Conservation (phyloP, 2,797 vertebrate genomes). For the Urocyon cinereoargenteus region DNA sequence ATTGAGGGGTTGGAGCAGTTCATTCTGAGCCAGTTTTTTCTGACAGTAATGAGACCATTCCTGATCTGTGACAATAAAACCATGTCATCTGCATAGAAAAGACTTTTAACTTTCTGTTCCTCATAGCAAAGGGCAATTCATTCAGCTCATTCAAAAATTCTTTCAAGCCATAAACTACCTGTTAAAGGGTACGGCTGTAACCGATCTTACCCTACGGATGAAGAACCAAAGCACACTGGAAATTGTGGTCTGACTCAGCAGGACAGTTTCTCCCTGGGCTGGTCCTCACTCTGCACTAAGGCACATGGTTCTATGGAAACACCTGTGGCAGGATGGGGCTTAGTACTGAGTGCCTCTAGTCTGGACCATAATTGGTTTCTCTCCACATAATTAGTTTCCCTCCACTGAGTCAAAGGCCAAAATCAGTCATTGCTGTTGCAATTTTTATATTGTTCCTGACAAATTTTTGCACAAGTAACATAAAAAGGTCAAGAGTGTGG, state of each 20-base stretch:
- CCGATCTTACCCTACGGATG: background rate
- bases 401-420: constrained; percentile 60
- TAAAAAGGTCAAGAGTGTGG: constrained; percentile 31
- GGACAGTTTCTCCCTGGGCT: rapidly evolving
- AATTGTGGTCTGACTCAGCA: background rate
- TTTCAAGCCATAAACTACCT: constrained; percentile 25
- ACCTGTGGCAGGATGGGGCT: background rate
- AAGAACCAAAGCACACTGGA: background rate
- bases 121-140: constrained; percentile 11
- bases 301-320: background rate
- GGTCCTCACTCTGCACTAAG: rapidly evolving
- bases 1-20: background rate
- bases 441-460: constrained; percentile 25
- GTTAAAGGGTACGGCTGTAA: background rate
- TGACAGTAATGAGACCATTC: constrained; percentile 57
- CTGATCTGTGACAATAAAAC: constrained; percentile 57
- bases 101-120: constrained; percentile 16
- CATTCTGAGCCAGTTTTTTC: constrained; percentile 45
- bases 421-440: background rate
- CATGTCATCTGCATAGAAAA: constrained; percentile 63
- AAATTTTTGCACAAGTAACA: constrained; percentile 52
- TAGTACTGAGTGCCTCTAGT: background rate
- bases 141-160: constrained; percentile 27
- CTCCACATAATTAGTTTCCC: constrained; percentile 57
- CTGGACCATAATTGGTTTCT: constrained; percentile 52